phyloP scores from a whole-genome alignment of 2,888 invertebrate genomes.

The Plagiodera versicolora region DNA sequence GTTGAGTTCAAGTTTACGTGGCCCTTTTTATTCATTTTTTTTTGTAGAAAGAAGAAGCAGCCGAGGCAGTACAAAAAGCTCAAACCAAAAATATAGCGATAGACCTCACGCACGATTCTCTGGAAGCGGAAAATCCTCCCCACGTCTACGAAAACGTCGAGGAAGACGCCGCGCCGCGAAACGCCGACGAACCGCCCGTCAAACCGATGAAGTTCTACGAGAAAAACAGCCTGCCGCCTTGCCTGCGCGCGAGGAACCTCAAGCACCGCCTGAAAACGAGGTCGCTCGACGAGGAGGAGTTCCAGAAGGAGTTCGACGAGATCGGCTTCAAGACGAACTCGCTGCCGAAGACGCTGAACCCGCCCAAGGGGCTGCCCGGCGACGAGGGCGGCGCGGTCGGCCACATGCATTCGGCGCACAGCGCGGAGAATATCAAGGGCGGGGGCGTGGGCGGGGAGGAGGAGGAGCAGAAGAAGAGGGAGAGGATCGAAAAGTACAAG shows the following conservation, averaged over 20 bases:
- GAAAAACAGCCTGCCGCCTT: conserved; percentile 59
- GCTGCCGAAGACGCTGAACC: conserved; percentile 61
- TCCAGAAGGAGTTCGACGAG: conserved; percentile 72
- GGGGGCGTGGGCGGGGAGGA: conserved; percentile 29
- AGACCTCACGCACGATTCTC: conserved; percentile 44
- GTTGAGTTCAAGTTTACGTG: too few relatives aligned
- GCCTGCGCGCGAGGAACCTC: conserved; percentile 63
- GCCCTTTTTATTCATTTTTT: too few relatives aligned
- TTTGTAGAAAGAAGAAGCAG: conserved; percentile 18
- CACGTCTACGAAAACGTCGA: conserved; percentile 51
- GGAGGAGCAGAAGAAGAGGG: conserved; percentile 64
- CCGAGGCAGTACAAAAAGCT: conserved; percentile 21
- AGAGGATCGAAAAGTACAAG: conserved; percentile 87
- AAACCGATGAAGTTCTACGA: conserved; percentile 46
- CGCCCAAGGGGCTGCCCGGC: conserved; percentile 59
- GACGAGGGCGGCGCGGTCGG: conserved; percentile 46
- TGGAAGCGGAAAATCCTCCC: conserved; percentile 44
- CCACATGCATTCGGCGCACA: conserved; percentile 47
- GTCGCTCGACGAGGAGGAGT: conserved; percentile 74
- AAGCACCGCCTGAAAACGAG: conserved; percentile 67
- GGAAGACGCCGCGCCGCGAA: conserved; percentile 18
- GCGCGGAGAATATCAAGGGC: conserved; percentile 42
- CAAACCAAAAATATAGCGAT: conserved; percentile 19
- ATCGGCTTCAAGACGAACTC: conserved; percentile 56
- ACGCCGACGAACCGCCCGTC: too few relatives aligned